Base-by-base conservation (phyloP, 2,797 vertebrate genomes). In the Lepus oiostolus region DNA sequence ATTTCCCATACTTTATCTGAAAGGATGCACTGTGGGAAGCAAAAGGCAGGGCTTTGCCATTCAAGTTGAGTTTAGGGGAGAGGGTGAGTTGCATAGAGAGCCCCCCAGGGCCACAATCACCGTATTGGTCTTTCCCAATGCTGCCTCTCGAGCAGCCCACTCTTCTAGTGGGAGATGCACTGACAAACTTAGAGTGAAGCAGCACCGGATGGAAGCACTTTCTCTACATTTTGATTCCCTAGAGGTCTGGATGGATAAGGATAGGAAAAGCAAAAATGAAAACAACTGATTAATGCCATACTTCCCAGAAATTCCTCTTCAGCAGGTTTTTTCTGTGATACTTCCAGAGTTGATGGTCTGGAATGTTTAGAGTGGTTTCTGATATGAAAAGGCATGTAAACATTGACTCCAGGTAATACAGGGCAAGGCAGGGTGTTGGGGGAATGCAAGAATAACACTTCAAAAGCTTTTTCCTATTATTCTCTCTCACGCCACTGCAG, bases 271-370 rank as follows among this genome's bases (percentile, higher is more conserved):
- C 26, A 83, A 50, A 52, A 10, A n/a, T 83, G 70, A 67, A 72
- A 87, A 52, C 7, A 35, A 32, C 10, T 74, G n/a, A 28, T 52
- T 77, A 30, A 6, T 90, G 17, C 32, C 47, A 17, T 1, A 5
- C 54, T 90, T 92, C 35, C n/a, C 74, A 86, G 47, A 77, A 88
- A 74, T 10, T 74, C 38, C 5, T 92, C 9, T 47, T 85, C 60
- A 32, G 28, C 16, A 58, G n/a, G 17, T 13, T 62, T 58, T 77
- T n/a, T 10, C 47, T 6, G 13, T 12, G 8, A 12, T 68, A 28
- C 17, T 84, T 65, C 22, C 79, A 75, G 67, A 88, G 72, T n/a
- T 30, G 14, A 19, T 74, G 30, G n/a, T 68, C 28, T 63, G 75
- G 28, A 19, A 58, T 60, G n/a, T 11, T 74, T 2, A 13, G 71